Percentiles rank a stretch among this genome's conserved stretches.
These are phyloP conservation scores for Nysson spinosus DNA, from an alignment of 2,888 invertebrate genomes.

Conservation along the genomic window DNA sequence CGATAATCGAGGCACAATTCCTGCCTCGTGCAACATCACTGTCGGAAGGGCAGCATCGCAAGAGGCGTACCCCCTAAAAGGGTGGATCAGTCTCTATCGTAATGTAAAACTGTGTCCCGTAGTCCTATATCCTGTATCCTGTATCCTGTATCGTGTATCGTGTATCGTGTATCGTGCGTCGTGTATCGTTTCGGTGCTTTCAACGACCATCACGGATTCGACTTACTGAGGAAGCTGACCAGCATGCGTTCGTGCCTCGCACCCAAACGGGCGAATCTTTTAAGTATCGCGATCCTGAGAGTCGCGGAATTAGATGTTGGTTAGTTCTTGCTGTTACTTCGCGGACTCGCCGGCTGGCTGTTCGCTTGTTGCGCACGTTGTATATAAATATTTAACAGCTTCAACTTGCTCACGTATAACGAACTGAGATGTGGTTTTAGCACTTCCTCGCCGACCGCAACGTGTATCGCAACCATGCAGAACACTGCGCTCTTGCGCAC, in stretches of 20 bases:
- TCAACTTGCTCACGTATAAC: slow-evolving; percentile 93
- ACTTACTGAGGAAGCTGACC: slow-evolving; percentile 71
- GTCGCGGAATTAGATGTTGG: slow-evolving; percentile 68
- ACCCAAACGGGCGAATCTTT: slow-evolving; percentile 70
- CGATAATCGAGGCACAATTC: slow-evolving; percentile 1
- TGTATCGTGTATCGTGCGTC: no score
- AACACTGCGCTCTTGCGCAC: slow-evolving; percentile 98
- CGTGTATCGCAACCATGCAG: slow-evolving; percentile 96
- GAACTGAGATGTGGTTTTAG: slow-evolving; percentile 89
- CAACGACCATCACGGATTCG: slow-evolving; percentile 58
- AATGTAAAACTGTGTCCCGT: no score
- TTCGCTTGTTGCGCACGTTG: slow-evolving; percentile 80
- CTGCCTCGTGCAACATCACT: slow-evolving; percentile 48
- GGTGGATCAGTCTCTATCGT: slow-evolving; percentile 42
- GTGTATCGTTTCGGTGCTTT: slow-evolving; percentile 15
- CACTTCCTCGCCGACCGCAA: slow-evolving; percentile 91
- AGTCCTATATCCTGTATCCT: no score
- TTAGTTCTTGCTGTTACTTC: slow-evolving; percentile 73
- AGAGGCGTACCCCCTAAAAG: slow-evolving; percentile 21
- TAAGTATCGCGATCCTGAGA: slow-evolving; percentile 73
- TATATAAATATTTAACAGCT: slow-evolving; percentile 89
- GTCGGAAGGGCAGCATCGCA: slow-evolving; percentile 40
- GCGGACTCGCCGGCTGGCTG: slow-evolving; percentile 78
- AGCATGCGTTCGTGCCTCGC: slow-evolving; percentile 70
- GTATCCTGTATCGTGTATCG: no score